These are phyloP conservation scores for Blastobasis lacticolella DNA, from an alignment of 2,888 invertebrate species.

Conservation along the genomic window DNA sequence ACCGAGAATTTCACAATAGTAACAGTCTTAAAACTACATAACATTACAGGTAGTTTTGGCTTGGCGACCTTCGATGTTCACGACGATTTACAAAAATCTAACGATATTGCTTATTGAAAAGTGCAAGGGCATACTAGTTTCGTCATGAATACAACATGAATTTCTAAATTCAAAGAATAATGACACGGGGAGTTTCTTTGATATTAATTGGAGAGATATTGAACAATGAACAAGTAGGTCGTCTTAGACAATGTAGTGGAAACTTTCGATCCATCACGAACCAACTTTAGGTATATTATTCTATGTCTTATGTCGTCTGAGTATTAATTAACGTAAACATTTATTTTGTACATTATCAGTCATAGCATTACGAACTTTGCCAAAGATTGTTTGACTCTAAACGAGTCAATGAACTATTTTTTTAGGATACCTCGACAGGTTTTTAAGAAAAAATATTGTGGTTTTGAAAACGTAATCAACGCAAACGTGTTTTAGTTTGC, in stretches of 20 bases:
- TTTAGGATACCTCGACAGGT: no score
- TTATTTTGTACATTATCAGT: no score
- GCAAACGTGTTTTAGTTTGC: no score
- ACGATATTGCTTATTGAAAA: slow-evolving; percentile 3
- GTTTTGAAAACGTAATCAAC: no score
- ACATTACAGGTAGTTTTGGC: slow-evolving; percentile 12
- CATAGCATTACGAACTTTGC: no score
- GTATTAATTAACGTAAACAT: neutral
- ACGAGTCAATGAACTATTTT: no score
- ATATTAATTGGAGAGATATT: slow-evolving; percentile 5
- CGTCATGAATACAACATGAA: neutral
- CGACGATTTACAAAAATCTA: slow-evolving; percentile 12
- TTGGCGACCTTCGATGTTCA: slow-evolving; percentile 6
- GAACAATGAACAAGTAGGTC: slow-evolving; percentile 4
- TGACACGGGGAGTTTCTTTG: neutral
- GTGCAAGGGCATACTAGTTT: slow-evolving; percentile 3
- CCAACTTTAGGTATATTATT: neutral
- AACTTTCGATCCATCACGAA: neutral
- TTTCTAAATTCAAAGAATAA: neutral
- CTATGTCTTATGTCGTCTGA: neutral
- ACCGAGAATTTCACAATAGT: slow-evolving; percentile 29
- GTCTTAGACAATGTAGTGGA: neutral
- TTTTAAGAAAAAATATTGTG: no score
- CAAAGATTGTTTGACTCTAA: no score
- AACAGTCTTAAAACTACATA: slow-evolving; percentile 24